phyloP scores from a whole-genome alignment of 1,140 invertebrate genomes.

The Drosophila mojavensis region DNA sequence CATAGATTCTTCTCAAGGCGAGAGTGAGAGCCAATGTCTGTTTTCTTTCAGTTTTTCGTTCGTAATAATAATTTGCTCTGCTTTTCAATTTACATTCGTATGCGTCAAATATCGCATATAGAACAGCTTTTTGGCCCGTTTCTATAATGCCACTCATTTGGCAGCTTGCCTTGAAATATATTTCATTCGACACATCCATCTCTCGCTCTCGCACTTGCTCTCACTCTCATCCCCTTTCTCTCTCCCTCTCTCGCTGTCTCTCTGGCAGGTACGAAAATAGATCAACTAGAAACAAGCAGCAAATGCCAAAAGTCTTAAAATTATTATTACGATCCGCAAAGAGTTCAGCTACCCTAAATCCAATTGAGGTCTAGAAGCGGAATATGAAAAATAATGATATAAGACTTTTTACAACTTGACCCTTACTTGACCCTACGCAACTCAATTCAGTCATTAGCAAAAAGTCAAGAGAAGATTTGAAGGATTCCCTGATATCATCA shows the following conservation, averaged over 20 bases:
- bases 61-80: not conserved
- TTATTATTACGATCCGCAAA: slow-evolving; percentile 15
- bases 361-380: not conserved
- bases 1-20: no score
- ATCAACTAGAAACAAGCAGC: not conserved
- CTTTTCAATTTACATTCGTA: slow-evolving; percentile 12
- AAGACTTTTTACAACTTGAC: no score
- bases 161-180: slow-evolving; percentile 21
- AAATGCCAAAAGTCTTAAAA: not conserved
- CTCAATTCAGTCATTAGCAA: no score
- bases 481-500: no score
- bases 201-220: not conserved
- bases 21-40: no score
- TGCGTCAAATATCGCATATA: slow-evolving; percentile 9
- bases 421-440: no score
- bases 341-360: slow-evolving; percentile 15
- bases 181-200: slow-evolving; percentile 1
- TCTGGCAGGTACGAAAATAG: slow-evolving; percentile 6
- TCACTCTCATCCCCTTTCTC: not conserved
- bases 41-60: no score
- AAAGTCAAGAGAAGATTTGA: no score
- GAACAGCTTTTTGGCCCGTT: slow-evolving; percentile 11
- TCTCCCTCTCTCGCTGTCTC: not conserved
- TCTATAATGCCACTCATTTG: slow-evolving; percentile 19
- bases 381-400: no score